A percentile compares a stretch with the other conserved stretches of the same genome.
These are phyloP conservation scores for Neuroterus valhalla DNA, from an alignment of 1,140 invertebrate species.

Conservation along the genomic window DNA sequence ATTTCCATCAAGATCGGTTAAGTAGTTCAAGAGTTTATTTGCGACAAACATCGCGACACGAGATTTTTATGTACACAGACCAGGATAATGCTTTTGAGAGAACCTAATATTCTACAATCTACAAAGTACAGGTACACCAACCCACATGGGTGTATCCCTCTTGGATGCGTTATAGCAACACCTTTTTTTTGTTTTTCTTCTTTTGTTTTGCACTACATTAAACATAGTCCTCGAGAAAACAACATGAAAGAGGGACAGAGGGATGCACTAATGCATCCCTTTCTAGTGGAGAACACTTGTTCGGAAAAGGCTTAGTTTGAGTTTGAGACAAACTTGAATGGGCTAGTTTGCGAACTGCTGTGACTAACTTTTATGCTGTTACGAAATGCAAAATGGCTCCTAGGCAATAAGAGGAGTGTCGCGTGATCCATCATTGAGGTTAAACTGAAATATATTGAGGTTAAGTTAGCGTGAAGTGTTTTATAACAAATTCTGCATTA, in stretches of 20 bases:
- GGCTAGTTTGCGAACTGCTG: not conserved
- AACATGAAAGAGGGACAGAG: constrained; percentile 3
- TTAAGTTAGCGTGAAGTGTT: constrained; percentile 12
- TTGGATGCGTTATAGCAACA: not conserved
- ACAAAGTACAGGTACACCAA: not conserved
- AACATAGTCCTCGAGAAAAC: constrained; percentile 14
- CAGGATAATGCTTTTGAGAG: not conserved
- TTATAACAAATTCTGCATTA: constrained; percentile 13
- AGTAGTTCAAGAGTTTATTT: too few species aligned
- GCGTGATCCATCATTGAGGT: constrained; percentile 26
- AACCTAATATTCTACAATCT: not conserved
- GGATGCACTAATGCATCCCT: constrained; percentile 1
- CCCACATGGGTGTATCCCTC: not conserved
- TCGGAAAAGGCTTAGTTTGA: not conserved
- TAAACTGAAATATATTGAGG: constrained; percentile 24
- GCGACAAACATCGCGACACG: too few species aligned
- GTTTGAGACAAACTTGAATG: constrained; percentile 9
- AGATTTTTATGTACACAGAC: too few species aligned
- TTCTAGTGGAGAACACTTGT: not conserved
- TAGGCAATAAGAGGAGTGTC: constrained; percentile 7
- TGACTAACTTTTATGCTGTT: constrained; percentile 14
- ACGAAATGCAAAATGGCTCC: constrained; percentile 7
- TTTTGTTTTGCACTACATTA: constrained; percentile 9
- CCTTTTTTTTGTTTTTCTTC: constrained; percentile 3
- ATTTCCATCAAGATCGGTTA: too few species aligned